Evolutionary conservation across 2,797 vertebrate species (phyloP).

Genomic region (Malacoctenus gilli): DNA sequence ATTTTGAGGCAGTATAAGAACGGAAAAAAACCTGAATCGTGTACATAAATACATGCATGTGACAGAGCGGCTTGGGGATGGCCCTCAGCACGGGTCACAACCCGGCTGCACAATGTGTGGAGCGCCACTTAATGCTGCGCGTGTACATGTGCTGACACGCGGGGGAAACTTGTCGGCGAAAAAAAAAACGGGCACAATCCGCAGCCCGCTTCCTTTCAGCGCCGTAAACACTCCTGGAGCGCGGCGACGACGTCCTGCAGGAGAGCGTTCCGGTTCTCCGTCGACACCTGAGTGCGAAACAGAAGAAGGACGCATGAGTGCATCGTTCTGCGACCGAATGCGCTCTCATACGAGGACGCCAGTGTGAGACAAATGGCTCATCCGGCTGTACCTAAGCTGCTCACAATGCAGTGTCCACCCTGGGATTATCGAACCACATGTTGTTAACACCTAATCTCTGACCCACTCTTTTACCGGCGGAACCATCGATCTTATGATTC

Average conservation of each 20-base stretch:
- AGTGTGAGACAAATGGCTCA: not conserved
- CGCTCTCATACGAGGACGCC: not conserved
- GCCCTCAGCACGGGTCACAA: conserved; percentile 43
- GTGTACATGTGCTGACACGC: conserved; percentile 23
- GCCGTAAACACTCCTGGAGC: conserved; percentile 81
- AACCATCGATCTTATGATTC: conserved; percentile 16
- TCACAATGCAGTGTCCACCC: conserved; percentile 10
- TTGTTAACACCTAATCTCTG: conserved; percentile 31
- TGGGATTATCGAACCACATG: conserved; percentile 24
- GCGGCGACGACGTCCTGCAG: conserved; percentile 84
- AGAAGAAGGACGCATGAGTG: too few species aligned
- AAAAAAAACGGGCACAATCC: not conserved
- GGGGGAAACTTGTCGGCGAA: conserved; percentile 38
- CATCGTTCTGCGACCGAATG: too few species aligned
- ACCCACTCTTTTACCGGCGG: conserved; percentile 12
- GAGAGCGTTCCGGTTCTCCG: conserved; percentile 88
- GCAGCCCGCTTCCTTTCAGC: conserved; percentile 14
- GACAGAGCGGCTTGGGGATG: conserved; percentile 47
- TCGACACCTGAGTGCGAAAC: conserved; percentile 84
- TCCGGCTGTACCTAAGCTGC: not conserved
- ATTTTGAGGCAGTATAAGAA: conserved; percentile 53
- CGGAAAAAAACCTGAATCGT: conserved; percentile 40
- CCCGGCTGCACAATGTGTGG: conserved; percentile 11
- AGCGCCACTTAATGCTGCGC: conserved; percentile 20
- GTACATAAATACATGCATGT: conserved; percentile 68